Base-by-base conservation (phyloP, 1,140 invertebrate genomes). In the Pinna nobilis region DNA sequence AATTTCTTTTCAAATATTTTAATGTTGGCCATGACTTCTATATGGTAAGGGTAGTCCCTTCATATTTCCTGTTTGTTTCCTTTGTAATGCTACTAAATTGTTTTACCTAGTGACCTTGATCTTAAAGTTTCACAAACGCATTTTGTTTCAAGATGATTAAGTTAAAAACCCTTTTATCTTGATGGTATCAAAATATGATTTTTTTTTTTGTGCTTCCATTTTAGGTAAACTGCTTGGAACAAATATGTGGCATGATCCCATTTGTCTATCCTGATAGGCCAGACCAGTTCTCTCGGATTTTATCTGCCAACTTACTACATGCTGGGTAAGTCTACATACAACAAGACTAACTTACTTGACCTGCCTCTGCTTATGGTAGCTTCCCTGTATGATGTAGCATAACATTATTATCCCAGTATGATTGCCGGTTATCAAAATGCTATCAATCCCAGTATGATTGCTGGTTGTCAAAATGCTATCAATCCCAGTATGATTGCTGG, bases 241-340 rank as follows among this genome's bases (percentile, higher is more conserved):
- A 99, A 87, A 96, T 99, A 1, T 99, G 98, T 90, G 98, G 98
- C 57, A 99, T 99, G 97, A 93, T 99, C 81, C 96, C 97, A 15
- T 99, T 99, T 77, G 65, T 77, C 32, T 73, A 88, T 53, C 69
- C 78, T 13, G 70, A 84, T 28, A 80, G 81, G 93, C 86, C 98
- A 44, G 97, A 99, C 91, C 98, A 99, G 90, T 94, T 99, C 87
- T 98, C 99, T 89, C 92, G 98, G 79, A 92, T 99, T 6, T 95
- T 97, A 91, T 98, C 96, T 39, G 97, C 98, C 6, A 91, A 98
- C n/a, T 99, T 99, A 88, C 93, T 99, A 79, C 98, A 99, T 90
- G 97, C 98, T 53, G 98, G 98, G 93, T 94, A 89, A 65, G 72
- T 63, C n/a, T 39, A 1, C 1, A 53, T 18, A 28, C 50, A n/a